phyloP scores from a whole-genome alignment of 2,797 vertebrate genomes.

The Limosa lapponica region DNA sequence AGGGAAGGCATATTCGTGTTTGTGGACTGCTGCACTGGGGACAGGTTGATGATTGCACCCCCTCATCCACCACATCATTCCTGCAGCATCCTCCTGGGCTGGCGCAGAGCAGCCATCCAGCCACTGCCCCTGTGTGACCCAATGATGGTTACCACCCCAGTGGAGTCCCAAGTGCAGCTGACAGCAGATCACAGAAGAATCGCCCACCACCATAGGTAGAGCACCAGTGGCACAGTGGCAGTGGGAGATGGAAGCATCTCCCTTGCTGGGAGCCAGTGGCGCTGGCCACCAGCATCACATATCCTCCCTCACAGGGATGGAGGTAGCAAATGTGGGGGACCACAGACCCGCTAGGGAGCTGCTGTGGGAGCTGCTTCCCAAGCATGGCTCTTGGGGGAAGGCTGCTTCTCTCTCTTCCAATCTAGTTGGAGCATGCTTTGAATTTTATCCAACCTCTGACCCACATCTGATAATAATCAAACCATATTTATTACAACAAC shows the following conservation, averaged over 20 bases:
- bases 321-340: background rate
- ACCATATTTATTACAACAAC: constrained; percentile 73
- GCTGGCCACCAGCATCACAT: background rate
- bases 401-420: constrained; percentile 2
- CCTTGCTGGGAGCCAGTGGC: background rate
- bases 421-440: constrained; percentile 28
- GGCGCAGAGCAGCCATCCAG: background rate
- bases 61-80: background rate
- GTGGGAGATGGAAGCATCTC: background rate
- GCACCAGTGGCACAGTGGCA: accelerated
- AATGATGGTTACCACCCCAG: background rate
- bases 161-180: accelerated
- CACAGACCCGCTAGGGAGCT: background rate
- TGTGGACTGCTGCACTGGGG: background rate
- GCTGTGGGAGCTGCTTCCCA: background rate
- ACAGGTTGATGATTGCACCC: background rate
- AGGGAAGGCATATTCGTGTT: background rate
- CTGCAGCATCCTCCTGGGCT: background rate
- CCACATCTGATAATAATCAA: constrained; percentile 76
- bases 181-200: accelerated
- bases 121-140: background rate
- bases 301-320: accelerated
- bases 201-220: accelerated
- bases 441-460: constrained; percentile 66
- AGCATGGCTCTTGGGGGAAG: background rate